Evolutionary conservation across 2,888 invertebrate genomes (phyloP), one percentile per base, ranked within the genome.

Genomic region (Rambutsinella grinnellia): DNA sequence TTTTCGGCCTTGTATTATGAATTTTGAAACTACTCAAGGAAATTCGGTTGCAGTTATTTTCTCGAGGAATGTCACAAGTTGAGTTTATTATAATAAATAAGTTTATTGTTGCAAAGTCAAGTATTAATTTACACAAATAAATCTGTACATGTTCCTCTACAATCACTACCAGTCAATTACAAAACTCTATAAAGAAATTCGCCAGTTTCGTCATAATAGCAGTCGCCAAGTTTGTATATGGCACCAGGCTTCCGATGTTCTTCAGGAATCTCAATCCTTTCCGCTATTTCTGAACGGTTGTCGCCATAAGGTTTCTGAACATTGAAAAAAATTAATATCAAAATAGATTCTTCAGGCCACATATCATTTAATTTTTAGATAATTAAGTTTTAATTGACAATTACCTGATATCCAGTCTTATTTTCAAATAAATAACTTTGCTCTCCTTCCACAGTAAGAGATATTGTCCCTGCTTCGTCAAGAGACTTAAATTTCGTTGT

Each of bases 161-260:
- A n/a, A n/a, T n/a, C n/a, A n/a, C n/a, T n/a, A n/a, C n/a, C n/a
- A n/a, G n/a, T n/a, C n/a, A n/a, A n/a, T 71, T 75, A 82, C 10
- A 80, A 46, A 15, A 94, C 92, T 84, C 93, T 89, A 85, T 94
- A 95, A 69, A 94, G 88, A 88, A 94, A 93, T 85, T 88, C 89
- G 0, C 94, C 94, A 88, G 94, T 92, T 85, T 91, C 89, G 85
- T 94, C 93, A 86, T 94, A 95, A 86, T 91, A 95, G 84, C 92
- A 92, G 86, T 94, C 93, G 79, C 92, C 90, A 0, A 94, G 88
- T 87, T 91, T 92, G 85, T 93, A 94, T 8, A 91, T 91, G 53
- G 89, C 90, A 26, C 91, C 92, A 84, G 86, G 87, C 82, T 90
- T 90, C 82, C 89, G 89, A 44, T 90, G 88, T 23, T 90, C 89